Evolutionary conservation across 1,140 invertebrate genomes (phyloP).

Genomic region (Drosophila tropicalis): DNA sequence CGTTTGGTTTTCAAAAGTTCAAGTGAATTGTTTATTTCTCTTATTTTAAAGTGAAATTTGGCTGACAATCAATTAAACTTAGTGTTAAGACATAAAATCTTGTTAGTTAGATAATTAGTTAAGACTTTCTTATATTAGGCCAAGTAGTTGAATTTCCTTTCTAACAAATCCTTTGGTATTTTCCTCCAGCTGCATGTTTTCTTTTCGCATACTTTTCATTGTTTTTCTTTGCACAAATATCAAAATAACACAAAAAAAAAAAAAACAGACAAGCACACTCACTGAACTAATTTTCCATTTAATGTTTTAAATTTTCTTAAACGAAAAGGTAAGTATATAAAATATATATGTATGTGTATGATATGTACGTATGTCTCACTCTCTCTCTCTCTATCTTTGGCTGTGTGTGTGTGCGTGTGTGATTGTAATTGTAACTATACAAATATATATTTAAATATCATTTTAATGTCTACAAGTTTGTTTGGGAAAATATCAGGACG

Average conservation of each 20-base stretch:
- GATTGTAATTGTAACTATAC: neutral
- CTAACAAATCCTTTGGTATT: neutral
- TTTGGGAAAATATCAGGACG: neutral
- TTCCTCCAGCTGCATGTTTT: neutral
- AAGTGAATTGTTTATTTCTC: too few species aligned
- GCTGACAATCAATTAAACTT: too few species aligned
- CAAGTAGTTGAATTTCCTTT: too few species aligned
- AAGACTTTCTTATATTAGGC: too few species aligned
- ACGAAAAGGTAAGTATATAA: constrained; percentile 7
- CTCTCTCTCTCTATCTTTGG: neutral
- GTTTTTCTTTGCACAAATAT: neutral
- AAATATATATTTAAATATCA: neutral
- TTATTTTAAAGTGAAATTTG: neutral
- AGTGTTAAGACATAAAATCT: neutral
- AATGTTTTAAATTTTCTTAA: constrained; percentile 5
- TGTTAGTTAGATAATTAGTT: too few species aligned
- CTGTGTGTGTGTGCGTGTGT: neutral
- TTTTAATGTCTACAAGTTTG: neutral
- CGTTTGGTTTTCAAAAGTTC: too few species aligned
- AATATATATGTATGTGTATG: neutral
- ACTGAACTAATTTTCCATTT: neutral
- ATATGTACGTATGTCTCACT: constrained; percentile 12
- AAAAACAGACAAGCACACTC: neutral
- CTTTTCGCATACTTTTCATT: neutral
- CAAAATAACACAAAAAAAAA: neutral